These are phyloP conservation scores for Pachyrhynchus sulphureomaculatus DNA, from an alignment of 1,140 invertebrate species.

Conservation along the genomic window DNA sequence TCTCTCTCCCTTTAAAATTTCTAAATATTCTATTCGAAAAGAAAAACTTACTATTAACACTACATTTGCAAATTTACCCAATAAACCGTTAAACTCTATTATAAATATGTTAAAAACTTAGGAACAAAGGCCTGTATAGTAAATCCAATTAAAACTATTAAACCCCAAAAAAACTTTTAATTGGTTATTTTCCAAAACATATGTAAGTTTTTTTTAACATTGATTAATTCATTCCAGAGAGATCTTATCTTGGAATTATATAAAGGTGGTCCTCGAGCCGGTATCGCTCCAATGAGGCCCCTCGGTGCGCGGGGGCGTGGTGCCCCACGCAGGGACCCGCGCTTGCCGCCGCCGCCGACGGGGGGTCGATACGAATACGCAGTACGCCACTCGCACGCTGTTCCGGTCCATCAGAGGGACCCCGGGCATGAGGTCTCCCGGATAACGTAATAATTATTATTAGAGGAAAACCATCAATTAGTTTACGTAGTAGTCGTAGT, in stretches of 20 bases:
- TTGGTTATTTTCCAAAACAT: too few species aligned
- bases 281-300: slow-evolving; percentile 43
- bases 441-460: slow-evolving; percentile 9
- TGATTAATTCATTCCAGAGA: slow-evolving; percentile 5
- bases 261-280: slow-evolving; percentile 33
- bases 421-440: slow-evolving; percentile 1
- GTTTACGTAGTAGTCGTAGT: slow-evolving; percentile 25
- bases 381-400: slow-evolving; percentile 39
- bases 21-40: too few species aligned
- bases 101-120: too few species aligned
- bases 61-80: too few species aligned
- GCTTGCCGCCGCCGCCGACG: slow-evolving; percentile 21
- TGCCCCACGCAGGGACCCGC: slow-evolving; percentile 27
- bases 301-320: slow-evolving; percentile 45
- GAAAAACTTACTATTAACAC: too few species aligned
- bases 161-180: too few species aligned
- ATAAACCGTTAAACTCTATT: too few species aligned
- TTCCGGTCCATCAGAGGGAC: slow-evolving; percentile 41
- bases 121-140: too few species aligned
- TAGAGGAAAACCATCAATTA: slow-evolving; percentile 31
- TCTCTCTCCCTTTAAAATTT: too few species aligned
- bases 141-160: too few species aligned
- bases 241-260: slow-evolving; percentile 22
- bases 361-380: slow-evolving; percentile 34
- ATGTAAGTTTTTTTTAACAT: neutral